phyloP scores from a whole-genome alignment of 1,140 invertebrate species.

The Andrena cerasifolii region DNA sequence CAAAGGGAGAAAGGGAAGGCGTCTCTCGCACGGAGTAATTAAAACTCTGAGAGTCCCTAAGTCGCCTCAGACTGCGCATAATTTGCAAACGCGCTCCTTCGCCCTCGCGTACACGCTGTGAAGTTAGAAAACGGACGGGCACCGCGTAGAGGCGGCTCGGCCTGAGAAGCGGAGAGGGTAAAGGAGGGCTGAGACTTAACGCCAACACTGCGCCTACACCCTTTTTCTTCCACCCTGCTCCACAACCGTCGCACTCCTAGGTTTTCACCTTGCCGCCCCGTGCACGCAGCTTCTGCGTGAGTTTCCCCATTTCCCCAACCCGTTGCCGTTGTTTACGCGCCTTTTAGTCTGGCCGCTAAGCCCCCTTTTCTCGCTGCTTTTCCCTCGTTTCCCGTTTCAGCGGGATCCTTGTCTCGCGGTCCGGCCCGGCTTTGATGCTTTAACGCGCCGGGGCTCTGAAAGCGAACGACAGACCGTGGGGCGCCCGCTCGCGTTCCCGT shows the following conservation, averaged over 20 bases:
- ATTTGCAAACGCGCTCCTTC: constrained; percentile 73
- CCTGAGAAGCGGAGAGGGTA: background rate
- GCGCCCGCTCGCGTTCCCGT: constrained; percentile 36
- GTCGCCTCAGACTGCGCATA: constrained; percentile 68
- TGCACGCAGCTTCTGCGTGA: constrained; percentile 13
- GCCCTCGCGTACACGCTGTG: constrained; percentile 14
- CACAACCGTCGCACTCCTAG: constrained; percentile 15
- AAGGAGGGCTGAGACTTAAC: constrained; percentile 35
- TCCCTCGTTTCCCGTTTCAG: background rate
- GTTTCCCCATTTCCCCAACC: background rate
- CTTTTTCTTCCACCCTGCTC: constrained; percentile 23
- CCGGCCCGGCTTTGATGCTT: constrained; percentile 61
- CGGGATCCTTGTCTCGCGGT: constrained; percentile 5
- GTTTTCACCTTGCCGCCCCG: background rate
- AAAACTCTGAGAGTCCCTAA: constrained; percentile 73
- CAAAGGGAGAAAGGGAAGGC: constrained; percentile 43
- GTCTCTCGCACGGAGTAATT: constrained; percentile 68
- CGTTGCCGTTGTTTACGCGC: constrained; percentile 44
- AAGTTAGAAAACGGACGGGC: constrained; percentile 17
- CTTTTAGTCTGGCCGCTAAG: background rate
- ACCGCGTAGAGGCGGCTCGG: background rate
- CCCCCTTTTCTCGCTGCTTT: constrained; percentile 5
- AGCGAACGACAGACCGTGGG: constrained; percentile 51
- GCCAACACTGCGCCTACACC: constrained; percentile 50
- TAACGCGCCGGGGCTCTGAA: constrained; percentile 36